Percentiles rank a stretch among this genome's conserved stretches.
phyloP scores from a whole-genome alignment of 1,140 invertebrate species.

The Drosophila repletoides region DNA sequence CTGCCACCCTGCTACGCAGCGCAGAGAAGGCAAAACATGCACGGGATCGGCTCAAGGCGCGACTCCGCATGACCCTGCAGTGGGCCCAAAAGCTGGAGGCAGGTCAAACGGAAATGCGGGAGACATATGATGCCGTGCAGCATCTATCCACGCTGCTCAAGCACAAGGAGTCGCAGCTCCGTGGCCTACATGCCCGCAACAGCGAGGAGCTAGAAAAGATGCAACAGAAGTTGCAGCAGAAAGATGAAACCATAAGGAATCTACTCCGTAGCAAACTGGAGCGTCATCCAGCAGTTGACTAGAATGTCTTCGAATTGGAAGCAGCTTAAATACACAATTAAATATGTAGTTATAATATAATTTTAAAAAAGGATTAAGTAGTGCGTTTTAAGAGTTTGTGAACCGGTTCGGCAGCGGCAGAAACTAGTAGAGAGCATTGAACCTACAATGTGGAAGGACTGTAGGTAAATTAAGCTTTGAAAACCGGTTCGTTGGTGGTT shows the following conservation, averaged over 20 bases:
- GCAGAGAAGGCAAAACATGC: conserved; percentile 68
- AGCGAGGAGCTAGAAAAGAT: conserved; percentile 72
- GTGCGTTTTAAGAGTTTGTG: too few species aligned
- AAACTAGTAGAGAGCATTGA: too few species aligned
- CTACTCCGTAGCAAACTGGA: conserved; percentile 59
- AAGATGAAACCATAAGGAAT: conserved; percentile 76
- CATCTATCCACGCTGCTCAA: conserved; percentile 73
- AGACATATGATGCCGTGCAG: conserved; percentile 73
- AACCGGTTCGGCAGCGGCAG: too few species aligned
- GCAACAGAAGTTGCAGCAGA: conserved; percentile 69
- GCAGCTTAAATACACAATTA: too few species aligned
- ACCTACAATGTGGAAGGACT: too few species aligned
- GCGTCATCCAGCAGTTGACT: conserved; percentile 56
- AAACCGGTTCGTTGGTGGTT: too few species aligned
- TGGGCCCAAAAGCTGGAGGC: conserved; percentile 79
- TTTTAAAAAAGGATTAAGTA: too few species aligned
- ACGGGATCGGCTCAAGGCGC: conserved; percentile 68
- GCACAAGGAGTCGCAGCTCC: conserved; percentile 79
- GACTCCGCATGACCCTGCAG: conserved; percentile 71
- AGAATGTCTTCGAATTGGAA: too few species aligned
- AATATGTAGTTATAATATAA: too few species aligned
- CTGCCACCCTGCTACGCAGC: conserved; percentile 36
- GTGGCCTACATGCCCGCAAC: conserved; percentile 68
- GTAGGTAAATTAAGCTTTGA: too few species aligned
- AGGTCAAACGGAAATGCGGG: conserved; percentile 62